phyloP scores from a whole-genome alignment of 2,113 vertebrate genomes.

The Eurypyga helias region DNA sequence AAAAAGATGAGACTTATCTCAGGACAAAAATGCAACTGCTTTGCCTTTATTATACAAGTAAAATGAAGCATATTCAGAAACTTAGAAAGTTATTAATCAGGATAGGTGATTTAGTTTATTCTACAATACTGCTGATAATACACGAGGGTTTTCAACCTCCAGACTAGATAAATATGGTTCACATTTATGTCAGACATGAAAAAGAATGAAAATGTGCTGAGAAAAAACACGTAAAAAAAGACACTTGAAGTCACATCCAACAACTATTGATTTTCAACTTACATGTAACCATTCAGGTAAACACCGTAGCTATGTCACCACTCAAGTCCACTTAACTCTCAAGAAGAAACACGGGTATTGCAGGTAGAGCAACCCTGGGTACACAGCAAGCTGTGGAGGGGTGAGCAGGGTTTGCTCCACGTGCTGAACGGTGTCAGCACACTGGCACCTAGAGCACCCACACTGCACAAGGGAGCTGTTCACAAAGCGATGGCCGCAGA shows the following conservation, averaged over 20 bases:
- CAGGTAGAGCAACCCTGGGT: background rate
- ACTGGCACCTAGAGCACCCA: background rate
- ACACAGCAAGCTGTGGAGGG: background rate
- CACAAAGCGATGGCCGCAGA: background rate
- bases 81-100: background rate
- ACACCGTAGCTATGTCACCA: background rate
- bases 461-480: background rate
- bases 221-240: background rate
- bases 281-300: background rate
- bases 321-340: background rate
- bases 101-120: background rate
- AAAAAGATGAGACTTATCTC: background rate
- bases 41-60: background rate
- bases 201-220: background rate
- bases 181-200: background rate
- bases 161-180: background rate
- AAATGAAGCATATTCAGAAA: background rate
- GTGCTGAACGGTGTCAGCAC: accelerated
- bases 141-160: background rate
- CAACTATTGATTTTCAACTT: background rate
- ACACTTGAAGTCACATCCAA: background rate
- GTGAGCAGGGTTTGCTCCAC: background rate
- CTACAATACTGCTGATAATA: background rate
- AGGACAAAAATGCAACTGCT: background rate
- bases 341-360: background rate